These are phyloP conservation scores for Steatornis caripensis DNA, from an alignment of 2,113 vertebrate genomes.

Conservation along the genomic window DNA sequence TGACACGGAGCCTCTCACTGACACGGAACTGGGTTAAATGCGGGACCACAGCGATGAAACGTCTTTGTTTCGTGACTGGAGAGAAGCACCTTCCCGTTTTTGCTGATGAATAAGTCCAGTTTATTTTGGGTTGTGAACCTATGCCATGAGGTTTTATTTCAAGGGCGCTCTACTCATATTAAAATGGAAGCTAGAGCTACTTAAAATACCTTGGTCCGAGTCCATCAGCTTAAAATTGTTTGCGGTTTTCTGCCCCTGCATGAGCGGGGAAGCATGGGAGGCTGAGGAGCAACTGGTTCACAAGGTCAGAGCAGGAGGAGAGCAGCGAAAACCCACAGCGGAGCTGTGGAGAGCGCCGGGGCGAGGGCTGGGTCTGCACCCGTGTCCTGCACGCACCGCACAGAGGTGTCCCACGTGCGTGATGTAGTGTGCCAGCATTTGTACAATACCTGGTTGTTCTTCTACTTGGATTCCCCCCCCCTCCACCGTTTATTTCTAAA, in stretches of 20 bases:
- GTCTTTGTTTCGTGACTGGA: not conserved
- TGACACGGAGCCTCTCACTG: not conserved
- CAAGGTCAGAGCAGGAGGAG: not conserved
- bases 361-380: not conserved
- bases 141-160: slow-evolving; percentile 29
- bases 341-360: not conserved
- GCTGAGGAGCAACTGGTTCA: not conserved
- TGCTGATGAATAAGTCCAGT: not conserved
- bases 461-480: accelerated
- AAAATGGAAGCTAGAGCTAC: slow-evolving; percentile 11
- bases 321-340: not conserved
- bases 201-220: slow-evolving; percentile 24
- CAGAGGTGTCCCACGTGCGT: accelerated
- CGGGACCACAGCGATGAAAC: not conserved
- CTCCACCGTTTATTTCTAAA: not conserved
- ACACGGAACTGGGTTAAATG: accelerated
- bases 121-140: not conserved
- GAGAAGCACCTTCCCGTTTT: not conserved
- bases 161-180: not conserved
- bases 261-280: not conserved
- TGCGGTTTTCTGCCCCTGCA: not conserved
- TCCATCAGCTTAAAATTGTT: not conserved
- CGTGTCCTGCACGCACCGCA: accelerated
- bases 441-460: not conserved
- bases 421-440: accelerated